phyloP scores from a whole-genome alignment of 1,140 invertebrate genomes.

The Drosophila tani region DNA sequence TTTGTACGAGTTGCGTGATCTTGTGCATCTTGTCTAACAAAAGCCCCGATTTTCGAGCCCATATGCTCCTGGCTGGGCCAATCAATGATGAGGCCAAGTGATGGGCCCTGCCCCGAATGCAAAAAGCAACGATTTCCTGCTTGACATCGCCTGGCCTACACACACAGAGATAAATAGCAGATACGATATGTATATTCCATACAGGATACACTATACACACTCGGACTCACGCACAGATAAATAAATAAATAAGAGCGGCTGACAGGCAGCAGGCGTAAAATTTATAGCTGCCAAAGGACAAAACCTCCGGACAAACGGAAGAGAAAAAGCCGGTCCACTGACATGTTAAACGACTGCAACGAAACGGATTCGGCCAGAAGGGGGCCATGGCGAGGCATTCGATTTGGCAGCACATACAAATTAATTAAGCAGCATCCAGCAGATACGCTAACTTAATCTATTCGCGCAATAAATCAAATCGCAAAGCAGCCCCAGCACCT shows the following conservation, averaged over 20 bases:
- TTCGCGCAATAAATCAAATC: conserved; percentile 79
- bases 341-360: conserved; percentile 78
- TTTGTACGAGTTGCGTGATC: conserved; percentile 31
- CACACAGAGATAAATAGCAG: conserved; percentile 22
- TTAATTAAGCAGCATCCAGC: conserved; percentile 81
- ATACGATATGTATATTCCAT: not conserved
- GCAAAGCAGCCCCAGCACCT: conserved; percentile 39
- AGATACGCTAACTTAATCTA: conserved; percentile 81
- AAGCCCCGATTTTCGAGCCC: conserved; percentile 26
- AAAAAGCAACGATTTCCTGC: conserved; percentile 52
- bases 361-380: conserved; percentile 36
- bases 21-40: conserved; percentile 44
- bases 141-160: conserved; percentile 56
- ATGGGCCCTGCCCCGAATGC: conserved; percentile 28
- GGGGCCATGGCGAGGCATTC: conserved; percentile 53
- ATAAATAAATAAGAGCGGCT: conserved; percentile 78
- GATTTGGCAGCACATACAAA: conserved; percentile 79
- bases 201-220: conserved; percentile 4
- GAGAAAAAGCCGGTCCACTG: conserved; percentile 64
- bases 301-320: conserved; percentile 72
- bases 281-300: conserved; percentile 79
- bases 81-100: conserved; percentile 40
- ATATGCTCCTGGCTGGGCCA: conserved; percentile 35
- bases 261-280: conserved; percentile 78
- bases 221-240: conserved; percentile 52